Base-by-base conservation (phyloP, 2,888 invertebrate genomes). In the Congeria kusceri region DNA sequence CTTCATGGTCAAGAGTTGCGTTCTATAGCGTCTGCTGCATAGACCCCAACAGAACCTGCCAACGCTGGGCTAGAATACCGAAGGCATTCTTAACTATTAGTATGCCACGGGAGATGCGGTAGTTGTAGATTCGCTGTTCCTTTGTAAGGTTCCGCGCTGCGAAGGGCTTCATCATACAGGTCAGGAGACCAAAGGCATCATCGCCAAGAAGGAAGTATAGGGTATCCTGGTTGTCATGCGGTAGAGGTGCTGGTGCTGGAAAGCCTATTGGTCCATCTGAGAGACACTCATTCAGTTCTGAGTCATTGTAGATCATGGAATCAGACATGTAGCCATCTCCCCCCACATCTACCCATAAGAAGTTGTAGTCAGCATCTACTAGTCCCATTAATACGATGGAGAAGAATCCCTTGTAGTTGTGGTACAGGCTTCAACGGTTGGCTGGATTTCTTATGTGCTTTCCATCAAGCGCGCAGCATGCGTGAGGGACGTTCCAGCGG, bases 381-480 rank as follows among this genome's bases (percentile, higher is more conserved):
- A 87, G 69, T 20, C 63, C 84, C 74, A 86, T 46, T 18, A 85
- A 66, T 46, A 86, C 77, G 56, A 49, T 49, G 49, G 49, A 49
- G 49, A 49, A 49, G 49, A 80, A 83, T 28, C 78, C 67, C 47
- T 87, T 81, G 80, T 86, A 86, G 65, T 85, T 86, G 66, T 80
- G 66, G 70, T 86, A 87, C 47, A 73, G 49, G 61, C 56, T 63
- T 9, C 85, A 83, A 72, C 65, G 75, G 32, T 83, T 76, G 11
- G 62, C 49, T 15, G 83, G 85, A 39, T 67, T 57, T 73, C 77
- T 59, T 13, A 71, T 67, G 57, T 86, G 88, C 47, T 87, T 87
- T 18, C 88, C 86, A 78, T 85, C 84, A 5, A 87, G 62, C 28
- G 86, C 85, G 53, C 82, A 84, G 68, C 80, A 83, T n/a, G 75